These are phyloP conservation scores for Antidorcas marsupialis DNA, from an alignment of 2,113 vertebrate genomes.

Conservation along the genomic window DNA sequence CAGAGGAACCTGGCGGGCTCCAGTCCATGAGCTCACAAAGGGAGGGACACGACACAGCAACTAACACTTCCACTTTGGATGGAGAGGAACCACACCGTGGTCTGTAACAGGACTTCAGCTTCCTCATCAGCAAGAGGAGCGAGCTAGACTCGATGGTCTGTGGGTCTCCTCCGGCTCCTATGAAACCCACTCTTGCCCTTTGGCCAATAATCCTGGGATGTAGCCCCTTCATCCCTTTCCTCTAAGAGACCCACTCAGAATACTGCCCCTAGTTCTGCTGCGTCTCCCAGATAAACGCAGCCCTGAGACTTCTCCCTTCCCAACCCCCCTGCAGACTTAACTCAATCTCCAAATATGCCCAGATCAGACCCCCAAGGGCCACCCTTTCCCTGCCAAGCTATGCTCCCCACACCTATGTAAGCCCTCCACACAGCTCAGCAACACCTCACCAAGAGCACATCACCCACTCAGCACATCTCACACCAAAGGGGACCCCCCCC, in stretches of 20 bases:
- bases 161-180: not conserved
- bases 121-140: not conserved
- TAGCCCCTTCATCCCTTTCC: not conserved
- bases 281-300: not conserved
- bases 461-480: not conserved
- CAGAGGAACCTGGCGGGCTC: not conserved
- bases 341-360: not conserved
- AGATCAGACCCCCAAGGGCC: not conserved
- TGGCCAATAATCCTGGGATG: not conserved
- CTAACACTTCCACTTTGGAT: not conserved
- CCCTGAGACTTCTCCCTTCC: not conserved
- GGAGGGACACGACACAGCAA: not conserved
- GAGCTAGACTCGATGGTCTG: not conserved
- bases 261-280: not conserved
- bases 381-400: not conserved
- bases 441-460: not conserved
- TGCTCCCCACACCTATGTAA: not conserved
- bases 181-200: not conserved
- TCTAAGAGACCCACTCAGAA: not conserved
- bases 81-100: not conserved
- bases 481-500: not conserved
- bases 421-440: not conserved
- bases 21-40: not conserved
- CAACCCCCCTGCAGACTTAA: not conserved
- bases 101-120: not conserved